Percentiles rank a stretch among this genome's conserved stretches.
These are phyloP conservation scores for Microtus californicus DNA, from an alignment of 2,797 vertebrate genomes.

Conservation along the genomic window DNA sequence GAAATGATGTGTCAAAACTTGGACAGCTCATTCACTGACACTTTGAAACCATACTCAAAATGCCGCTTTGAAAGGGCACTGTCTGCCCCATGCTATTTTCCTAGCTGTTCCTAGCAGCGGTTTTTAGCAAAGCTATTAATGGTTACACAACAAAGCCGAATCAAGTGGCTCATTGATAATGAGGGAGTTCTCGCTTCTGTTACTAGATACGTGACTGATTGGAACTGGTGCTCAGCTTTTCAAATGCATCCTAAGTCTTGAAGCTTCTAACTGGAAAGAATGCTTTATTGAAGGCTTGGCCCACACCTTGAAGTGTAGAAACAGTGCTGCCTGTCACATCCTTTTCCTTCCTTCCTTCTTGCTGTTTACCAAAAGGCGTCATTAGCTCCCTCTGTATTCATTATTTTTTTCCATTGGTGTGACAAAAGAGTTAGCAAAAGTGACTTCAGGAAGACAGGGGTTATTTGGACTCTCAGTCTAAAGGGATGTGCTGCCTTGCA, in stretches of 20 bases:
- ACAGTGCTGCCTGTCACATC: background rate
- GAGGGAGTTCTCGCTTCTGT: constrained; percentile 41
- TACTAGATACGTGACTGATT: constrained; percentile 31
- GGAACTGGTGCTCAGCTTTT: background rate
- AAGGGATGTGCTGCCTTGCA: background rate
- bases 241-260: constrained; percentile 13
- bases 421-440: background rate
- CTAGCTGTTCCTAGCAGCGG: constrained; percentile 30
- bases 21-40: background rate
- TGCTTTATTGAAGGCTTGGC: constrained; percentile 22
- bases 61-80: background rate
- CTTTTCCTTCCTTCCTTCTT: background rate
- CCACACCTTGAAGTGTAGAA: background rate
- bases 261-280: constrained; percentile 34
- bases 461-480: background rate
- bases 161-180: constrained; percentile 62
- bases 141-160: constrained; percentile 30
- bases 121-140: constrained; percentile 56
- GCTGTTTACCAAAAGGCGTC: background rate
- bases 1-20: constrained; percentile 25
- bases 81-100: background rate
- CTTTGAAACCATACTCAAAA: constrained; percentile 37
- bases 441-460: background rate
- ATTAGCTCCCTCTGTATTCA: background rate
- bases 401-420: background rate